phyloP scores from a whole-genome alignment of 2,797 vertebrate species.

The Platyrinchus mystaceus region DNA sequence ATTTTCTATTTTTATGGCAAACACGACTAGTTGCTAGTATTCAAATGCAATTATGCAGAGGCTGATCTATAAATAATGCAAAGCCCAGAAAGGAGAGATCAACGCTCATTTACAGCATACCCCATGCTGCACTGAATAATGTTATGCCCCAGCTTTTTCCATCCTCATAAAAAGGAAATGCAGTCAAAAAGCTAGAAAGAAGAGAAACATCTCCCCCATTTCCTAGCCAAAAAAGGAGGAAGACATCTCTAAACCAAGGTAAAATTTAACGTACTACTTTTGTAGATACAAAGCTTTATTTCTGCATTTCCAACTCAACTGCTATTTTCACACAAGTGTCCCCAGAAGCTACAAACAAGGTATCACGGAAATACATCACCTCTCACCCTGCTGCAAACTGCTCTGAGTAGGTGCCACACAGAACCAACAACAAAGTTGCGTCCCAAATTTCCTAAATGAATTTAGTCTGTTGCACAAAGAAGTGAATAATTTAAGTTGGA shows the following conservation, averaged over 20 bases:
- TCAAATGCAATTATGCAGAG: constrained; percentile 58
- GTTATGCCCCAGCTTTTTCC: not conserved
- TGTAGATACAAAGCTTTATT: not conserved
- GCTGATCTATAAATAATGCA: constrained; percentile 63
- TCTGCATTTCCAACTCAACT: not conserved
- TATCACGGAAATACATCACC: not conserved
- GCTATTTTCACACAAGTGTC: not conserved
- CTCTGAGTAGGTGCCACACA: not conserved
- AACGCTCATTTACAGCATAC: constrained; percentile 12
- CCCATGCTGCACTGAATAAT: not conserved
- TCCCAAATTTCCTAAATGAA: not conserved
- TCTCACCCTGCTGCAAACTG: accelerated
- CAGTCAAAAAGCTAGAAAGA: not conserved
- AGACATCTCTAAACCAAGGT: not conserved
- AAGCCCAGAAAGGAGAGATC: constrained; percentile 27
- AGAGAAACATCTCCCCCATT: not conserved
- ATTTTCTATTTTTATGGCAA: constrained; percentile 40
- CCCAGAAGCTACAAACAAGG: not conserved
- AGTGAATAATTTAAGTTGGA: not conserved
- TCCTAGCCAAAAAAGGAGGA: not conserved
- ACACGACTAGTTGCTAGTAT: constrained; percentile 41
- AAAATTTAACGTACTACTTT: not conserved
- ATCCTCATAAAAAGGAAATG: not conserved
- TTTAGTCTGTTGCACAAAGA: not conserved
- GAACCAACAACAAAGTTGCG: not conserved